Percentiles rank a stretch among this genome's conserved stretches.
Conservation (phyloP, 2,888 invertebrate species). For the Xestia sexstrigata region DNA sequence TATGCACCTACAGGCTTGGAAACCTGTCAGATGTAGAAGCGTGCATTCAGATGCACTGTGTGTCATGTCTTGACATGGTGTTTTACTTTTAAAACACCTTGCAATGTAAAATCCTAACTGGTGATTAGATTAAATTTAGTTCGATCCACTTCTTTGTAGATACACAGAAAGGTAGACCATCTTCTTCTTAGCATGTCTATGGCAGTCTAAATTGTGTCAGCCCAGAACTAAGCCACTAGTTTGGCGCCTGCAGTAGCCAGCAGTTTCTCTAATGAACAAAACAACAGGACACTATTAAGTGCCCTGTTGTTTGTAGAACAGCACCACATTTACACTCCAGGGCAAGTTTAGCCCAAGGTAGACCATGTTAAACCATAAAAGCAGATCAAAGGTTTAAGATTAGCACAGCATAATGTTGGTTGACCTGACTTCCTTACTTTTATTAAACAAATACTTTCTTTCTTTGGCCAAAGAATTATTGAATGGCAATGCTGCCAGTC, state of each 20-base stretch:
- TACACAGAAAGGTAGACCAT: background rate
- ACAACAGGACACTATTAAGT: background rate
- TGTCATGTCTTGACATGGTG: background rate
- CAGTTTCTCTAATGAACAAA: too few species aligned
- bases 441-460: background rate
- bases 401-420: background rate
- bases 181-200: background rate
- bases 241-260: too few species aligned
- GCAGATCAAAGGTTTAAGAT: background rate
- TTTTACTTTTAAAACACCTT: background rate
- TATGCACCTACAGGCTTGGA: background rate
- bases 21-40: background rate
- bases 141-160: background rate
- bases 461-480: too few species aligned
- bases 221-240: too few species aligned
- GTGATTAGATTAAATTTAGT: background rate
- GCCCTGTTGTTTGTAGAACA: background rate
- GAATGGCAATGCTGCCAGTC: too few species aligned
- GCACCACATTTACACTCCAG: background rate
- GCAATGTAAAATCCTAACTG: background rate
- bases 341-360: background rate
- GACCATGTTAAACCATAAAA: background rate
- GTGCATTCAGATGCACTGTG: background rate
- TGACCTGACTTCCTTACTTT: background rate
- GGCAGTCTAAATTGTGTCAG: too few species aligned